Conservation (phyloP, 2,113 vertebrate species). For the Litocranius walleri region DNA sequence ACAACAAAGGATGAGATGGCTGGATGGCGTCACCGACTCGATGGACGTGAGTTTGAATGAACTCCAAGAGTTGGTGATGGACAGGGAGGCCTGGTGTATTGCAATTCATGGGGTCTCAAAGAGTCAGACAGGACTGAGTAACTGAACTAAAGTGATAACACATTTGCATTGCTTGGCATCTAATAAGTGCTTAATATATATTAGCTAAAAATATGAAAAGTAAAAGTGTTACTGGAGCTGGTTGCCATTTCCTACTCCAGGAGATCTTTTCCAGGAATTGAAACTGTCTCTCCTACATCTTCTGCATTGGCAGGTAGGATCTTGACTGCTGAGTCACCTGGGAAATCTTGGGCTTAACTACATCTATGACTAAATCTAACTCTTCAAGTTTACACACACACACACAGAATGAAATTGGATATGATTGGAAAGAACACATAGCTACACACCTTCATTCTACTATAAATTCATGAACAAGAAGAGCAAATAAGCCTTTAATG, state of each 20-base stretch:
- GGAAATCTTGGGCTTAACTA: not conserved
- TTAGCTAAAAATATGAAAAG: not conserved
- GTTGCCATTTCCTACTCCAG: not conserved
- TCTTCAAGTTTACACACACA: not conserved
- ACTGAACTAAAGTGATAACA: not conserved
- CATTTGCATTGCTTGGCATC: not conserved
- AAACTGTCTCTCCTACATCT: not conserved
- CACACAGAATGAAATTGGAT: not conserved
- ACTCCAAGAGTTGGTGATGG: too few relatives aligned
- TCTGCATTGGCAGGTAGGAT: not conserved
- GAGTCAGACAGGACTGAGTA: too few relatives aligned
- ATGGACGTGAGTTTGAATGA: too few relatives aligned
- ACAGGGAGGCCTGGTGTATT: too few relatives aligned
- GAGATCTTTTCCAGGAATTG: not conserved
- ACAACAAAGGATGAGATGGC: too few relatives aligned
- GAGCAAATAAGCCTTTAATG: too few relatives aligned
- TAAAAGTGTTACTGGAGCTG: not conserved
- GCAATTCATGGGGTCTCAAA: fast-evolving
- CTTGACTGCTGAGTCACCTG: not conserved
- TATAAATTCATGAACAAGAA: too few relatives aligned
- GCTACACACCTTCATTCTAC: not conserved
- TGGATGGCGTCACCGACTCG: too few relatives aligned
- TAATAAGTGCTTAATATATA: not conserved
- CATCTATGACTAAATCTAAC: not conserved
- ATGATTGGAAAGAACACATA: not conserved